Evolutionary conservation across 2,113 vertebrate genomes (phyloP).

Genomic region (Gavialis gangeticus): DNA sequence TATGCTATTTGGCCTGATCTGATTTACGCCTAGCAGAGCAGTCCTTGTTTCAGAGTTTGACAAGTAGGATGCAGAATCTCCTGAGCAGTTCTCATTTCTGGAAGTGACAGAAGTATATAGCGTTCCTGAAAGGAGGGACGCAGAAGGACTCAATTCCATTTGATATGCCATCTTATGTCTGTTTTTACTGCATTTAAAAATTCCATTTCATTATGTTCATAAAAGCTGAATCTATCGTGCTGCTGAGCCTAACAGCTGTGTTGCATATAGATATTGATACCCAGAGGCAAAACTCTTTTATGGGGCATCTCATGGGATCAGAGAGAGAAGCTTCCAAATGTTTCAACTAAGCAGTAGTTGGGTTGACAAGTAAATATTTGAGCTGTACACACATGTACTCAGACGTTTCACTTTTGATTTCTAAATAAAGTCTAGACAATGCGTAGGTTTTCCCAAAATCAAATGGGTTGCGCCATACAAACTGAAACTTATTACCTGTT

Average conservation of each 20-base stretch:
- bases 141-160: constrained; percentile 30
- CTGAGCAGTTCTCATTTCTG: neutral
- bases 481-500: neutral
- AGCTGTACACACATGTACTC: constrained; percentile 37
- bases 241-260: constrained; percentile 70
- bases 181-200: constrained; percentile 74
- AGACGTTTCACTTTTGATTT: constrained; percentile 62
- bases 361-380: constrained; percentile 76
- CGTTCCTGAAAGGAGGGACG: constrained; percentile 2
- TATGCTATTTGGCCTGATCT: neutral
- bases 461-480: constrained; percentile 1
- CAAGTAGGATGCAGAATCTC: constrained; percentile 1
- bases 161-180: constrained; percentile 67
- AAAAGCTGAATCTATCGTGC: constrained; percentile 64
- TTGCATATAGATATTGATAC: constrained; percentile 73
- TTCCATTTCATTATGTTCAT: constrained; percentile 73
- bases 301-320: constrained; percentile 66
- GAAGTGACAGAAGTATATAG: neutral
- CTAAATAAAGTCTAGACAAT: constrained; percentile 65
- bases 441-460: constrained; percentile 38
- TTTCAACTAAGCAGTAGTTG: constrained; percentile 35
- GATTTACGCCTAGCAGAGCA: constrained; percentile 29
- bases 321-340: constrained; percentile 54
- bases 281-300: constrained; percentile 74
- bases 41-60: constrained; percentile 24